Evolutionary conservation across 2,113 vertebrate genomes (phyloP).

Genomic region (Montifringilla adamsi): DNA sequence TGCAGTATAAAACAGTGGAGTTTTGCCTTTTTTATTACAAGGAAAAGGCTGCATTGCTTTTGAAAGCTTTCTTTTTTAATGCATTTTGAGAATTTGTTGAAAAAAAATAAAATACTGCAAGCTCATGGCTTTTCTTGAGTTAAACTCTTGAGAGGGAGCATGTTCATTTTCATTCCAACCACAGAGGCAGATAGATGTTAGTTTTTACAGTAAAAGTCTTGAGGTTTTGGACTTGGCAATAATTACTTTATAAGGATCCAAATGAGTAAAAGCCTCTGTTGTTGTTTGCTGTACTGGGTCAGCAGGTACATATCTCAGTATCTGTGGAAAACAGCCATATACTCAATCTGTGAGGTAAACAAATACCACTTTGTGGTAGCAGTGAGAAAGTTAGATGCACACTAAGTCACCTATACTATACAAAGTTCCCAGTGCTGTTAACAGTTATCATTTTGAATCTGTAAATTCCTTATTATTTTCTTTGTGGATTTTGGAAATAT

Average conservation of each 20-base stretch:
- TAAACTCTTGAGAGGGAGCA: slow-evolving; percentile 51
- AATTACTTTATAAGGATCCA: not conserved
- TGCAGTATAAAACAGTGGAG: not conserved
- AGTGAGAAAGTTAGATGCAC: not conserved
- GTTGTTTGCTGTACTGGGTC: not conserved
- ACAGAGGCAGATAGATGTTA: not conserved
- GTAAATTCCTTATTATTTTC: not conserved
- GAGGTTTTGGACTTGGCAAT: not conserved
- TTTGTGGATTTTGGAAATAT: not conserved
- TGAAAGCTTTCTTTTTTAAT: slow-evolving; percentile 5
- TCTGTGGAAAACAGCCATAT: slow-evolving; percentile 62
- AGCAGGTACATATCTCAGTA: not conserved
- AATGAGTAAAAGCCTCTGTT: not conserved
- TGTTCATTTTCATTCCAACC: slow-evolving; percentile 56
- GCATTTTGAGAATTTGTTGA: not conserved
- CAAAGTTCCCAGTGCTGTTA: not conserved
- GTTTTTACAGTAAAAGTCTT: not conserved
- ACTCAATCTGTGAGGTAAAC: not conserved
- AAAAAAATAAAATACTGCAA: not conserved
- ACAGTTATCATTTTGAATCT: not conserved
- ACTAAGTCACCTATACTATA: not conserved
- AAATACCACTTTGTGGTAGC: not conserved
- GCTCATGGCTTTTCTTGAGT: not conserved
- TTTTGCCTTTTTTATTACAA: not conserved
- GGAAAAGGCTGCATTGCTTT: not conserved